phyloP scores from a whole-genome alignment of 1,140 invertebrate species.

The Reticulitermes speratus region DNA sequence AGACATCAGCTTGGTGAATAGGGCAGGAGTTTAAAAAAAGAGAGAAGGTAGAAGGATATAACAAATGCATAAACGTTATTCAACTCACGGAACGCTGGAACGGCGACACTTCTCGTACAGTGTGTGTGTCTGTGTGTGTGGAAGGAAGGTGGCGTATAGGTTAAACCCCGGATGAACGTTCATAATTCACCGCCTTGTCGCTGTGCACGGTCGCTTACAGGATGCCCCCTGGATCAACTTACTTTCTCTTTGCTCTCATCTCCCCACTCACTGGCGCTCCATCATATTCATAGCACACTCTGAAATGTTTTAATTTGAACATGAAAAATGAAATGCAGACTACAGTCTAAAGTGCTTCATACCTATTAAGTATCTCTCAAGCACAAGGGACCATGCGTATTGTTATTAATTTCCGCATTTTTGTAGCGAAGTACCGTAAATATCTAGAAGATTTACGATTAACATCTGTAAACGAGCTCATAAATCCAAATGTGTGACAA shows the following conservation, averaged over 20 bases:
- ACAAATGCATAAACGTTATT: slow-evolving; percentile 10
- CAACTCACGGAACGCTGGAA: background rate
- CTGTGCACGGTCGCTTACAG: background rate
- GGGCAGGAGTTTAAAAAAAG: background rate
- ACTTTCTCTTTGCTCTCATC: background rate
- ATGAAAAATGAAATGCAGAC: too few species aligned
- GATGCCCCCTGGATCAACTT: background rate
- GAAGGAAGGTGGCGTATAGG: background rate
- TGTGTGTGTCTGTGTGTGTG: background rate
- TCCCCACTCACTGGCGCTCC: background rate
- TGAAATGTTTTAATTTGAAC: too few species aligned
- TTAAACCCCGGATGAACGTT: slow-evolving; percentile 21
- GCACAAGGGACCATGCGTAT: too few species aligned
- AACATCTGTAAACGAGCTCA: too few species aligned
- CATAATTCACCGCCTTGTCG: slow-evolving; percentile 26
- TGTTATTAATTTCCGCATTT: too few species aligned
- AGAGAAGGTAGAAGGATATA: background rate
- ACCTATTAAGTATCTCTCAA: too few species aligned
- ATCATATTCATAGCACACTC: background rate
- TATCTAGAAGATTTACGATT: too few species aligned
- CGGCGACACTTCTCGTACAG: too few species aligned
- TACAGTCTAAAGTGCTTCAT: too few species aligned
- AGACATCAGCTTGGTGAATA: background rate
- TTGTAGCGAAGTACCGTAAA: too few species aligned
- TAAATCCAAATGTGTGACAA: too few species aligned